Base-by-base conservation (phyloP, 2,113 vertebrate species). In the Nannospalax galili region DNA sequence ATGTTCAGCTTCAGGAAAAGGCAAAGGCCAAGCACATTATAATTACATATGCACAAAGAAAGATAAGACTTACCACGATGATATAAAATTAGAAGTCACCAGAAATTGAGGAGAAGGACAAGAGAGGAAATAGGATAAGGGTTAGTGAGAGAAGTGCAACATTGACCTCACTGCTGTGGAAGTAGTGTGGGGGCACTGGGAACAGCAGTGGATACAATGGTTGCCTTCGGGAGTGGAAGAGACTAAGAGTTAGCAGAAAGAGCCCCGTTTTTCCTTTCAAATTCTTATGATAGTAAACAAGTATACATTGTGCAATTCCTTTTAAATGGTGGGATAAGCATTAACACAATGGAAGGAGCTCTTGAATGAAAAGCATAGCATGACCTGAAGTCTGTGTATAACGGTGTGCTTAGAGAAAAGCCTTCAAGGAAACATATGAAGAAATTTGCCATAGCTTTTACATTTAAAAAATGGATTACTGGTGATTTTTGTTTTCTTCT, bases 1-100 rank as follows among this genome's bases (percentile, higher is more conserved):
- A n/a, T 91, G 90, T 89, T 78, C 74, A 93, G 45, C 37, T 85
- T 84, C 40, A 74, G 45, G 64, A 90, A 93, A 81, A 92, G 77
- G 22, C 80, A 70, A 91, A 81, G 26, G 90, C 56, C 75, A 92
- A 88, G 26, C 56, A 79, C 45, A 11, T 77, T 94, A 93, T 72
- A 81, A 88, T 92, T 85, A 81, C 15, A 37, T 67, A 60, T 96
- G 78, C 62, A 70, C 15, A 88, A 96, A 74, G 20, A 26, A 88
- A 92, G 45, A 28, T 84, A 90, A 96, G 84, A 92, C 74, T 87
- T 82, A 77, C 48, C 15, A 32, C 73, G 81, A 92, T 45, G 69
- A 92, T 88, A 74, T 84, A 79, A 30, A 93, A 93, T 96, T 15
- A 58, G 69, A 32, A 58, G 60, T 45, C 73, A 20, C 19, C 64